Evolutionary conservation across 2,888 invertebrate genomes (phyloP).

Genomic region (Yponomeuta plumbellus): DNA sequence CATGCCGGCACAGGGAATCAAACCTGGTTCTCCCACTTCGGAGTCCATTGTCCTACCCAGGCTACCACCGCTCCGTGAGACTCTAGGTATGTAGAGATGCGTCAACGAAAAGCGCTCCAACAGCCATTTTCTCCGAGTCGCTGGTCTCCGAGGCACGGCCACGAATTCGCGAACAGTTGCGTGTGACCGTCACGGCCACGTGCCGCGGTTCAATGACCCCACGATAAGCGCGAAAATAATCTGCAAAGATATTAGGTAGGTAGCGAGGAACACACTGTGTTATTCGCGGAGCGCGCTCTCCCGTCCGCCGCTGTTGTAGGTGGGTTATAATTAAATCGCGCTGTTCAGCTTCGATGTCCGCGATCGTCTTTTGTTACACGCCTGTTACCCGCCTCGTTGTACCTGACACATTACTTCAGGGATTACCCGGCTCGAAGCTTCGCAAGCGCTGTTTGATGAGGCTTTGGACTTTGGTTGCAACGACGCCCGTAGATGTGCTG

Average conservation of each 20-base stretch:
- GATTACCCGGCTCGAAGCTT: not conserved
- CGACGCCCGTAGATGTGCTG: no score
- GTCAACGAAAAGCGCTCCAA: no score
- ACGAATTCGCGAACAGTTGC: not conserved
- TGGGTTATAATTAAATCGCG: not conserved
- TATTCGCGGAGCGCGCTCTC: not conserved
- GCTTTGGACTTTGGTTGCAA: no score
- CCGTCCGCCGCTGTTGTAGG: not conserved
- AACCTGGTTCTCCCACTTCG: no score
- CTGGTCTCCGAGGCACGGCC: not conserved
- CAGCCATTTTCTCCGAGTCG: no score
- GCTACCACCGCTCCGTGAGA: no score
- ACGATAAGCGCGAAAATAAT: constrained; percentile 58
- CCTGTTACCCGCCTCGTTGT: not conserved
- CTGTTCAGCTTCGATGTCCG: not conserved
- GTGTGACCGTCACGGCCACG: constrained; percentile 29
- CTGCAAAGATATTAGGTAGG: constrained; percentile 3
- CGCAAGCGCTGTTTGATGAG: no score
- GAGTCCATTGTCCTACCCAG: no score
- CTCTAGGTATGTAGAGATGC: no score
- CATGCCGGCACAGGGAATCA: no score
- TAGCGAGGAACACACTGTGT: not conserved
- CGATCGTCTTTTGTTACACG: not conserved
- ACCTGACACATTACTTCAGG: not conserved
- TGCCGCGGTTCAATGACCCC: constrained; percentile 45